Percentiles rank a stretch among this genome's conserved stretches.
Conservation (phyloP, 2,888 invertebrate genomes). For the Mythimna albipuncta region DNA sequence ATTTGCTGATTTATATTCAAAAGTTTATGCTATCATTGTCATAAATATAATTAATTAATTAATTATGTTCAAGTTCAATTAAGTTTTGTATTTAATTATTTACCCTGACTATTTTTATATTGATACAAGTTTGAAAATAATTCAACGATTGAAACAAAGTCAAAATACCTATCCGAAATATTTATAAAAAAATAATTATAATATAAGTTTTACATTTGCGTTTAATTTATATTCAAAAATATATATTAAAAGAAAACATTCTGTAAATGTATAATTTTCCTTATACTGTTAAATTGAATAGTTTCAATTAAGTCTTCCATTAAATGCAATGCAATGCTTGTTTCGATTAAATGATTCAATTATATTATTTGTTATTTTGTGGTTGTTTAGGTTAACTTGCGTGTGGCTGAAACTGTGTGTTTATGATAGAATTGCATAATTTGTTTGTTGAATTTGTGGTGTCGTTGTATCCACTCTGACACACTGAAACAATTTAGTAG, state of each 20-base stretch:
- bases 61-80: constrained; percentile 11
- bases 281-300: constrained; percentile 19
- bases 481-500: background rate
- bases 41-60: background rate
- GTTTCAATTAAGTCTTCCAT: constrained; percentile 62
- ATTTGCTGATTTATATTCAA: constrained; percentile 9
- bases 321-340: constrained; percentile 43
- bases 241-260: no score
- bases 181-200: no score
- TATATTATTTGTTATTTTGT: constrained; percentile 19
- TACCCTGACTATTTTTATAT: background rate
- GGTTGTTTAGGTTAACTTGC: constrained; percentile 16
- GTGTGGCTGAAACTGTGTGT: background rate
- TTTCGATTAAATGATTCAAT: constrained; percentile 19
- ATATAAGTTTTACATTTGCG: no score
- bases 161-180: background rate
- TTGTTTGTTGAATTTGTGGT: background rate
- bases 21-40: background rate
- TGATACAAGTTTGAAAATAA: background rate
- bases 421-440: constrained; percentile 13
- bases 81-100: background rate
- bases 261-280: background rate
- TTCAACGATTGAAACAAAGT: background rate
- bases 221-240: no score
- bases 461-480: background rate